These are phyloP conservation scores for Cyprinus carpio DNA, from an alignment of 2,113 vertebrate genomes.

Conservation along the genomic window DNA sequence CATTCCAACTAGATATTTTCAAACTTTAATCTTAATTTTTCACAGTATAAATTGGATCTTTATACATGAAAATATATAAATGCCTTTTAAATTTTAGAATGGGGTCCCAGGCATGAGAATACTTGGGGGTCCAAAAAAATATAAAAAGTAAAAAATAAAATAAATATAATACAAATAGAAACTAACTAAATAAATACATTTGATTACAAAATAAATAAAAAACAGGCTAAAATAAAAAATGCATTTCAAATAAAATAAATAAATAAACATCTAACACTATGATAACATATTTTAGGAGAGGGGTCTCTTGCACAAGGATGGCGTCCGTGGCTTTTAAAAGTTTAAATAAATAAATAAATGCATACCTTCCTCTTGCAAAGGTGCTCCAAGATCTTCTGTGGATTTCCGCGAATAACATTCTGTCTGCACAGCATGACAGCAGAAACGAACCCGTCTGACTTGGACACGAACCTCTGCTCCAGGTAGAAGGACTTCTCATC, in stretches of 20 bases:
- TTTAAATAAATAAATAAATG: neutral
- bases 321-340: too few relatives aligned
- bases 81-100: neutral
- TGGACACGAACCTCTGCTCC: slow-evolving; percentile 85
- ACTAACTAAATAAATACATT: too few relatives aligned
- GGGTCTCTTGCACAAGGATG: neutral
- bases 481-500: slow-evolving; percentile 85
- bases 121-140: too few relatives aligned
- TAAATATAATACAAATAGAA: too few relatives aligned
- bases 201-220: too few relatives aligned
- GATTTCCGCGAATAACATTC: slow-evolving; percentile 78
- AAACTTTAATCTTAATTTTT: too few relatives aligned
- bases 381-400: slow-evolving; percentile 77
- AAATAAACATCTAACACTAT: too few relatives aligned
- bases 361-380: slow-evolving; percentile 78
- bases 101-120: neutral
- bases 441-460: slow-evolving; percentile 80
- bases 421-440: slow-evolving; percentile 82
- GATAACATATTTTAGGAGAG: neutral
- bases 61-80: neutral
- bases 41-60: neutral
- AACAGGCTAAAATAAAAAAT: too few relatives aligned
- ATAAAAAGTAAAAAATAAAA: too few relatives aligned
- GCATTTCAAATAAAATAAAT: too few relatives aligned
- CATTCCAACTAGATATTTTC: too few relatives aligned